Evolutionary conservation across 2,113 vertebrate genomes (phyloP).

Genomic region (Lutjanus erythropterus): DNA sequence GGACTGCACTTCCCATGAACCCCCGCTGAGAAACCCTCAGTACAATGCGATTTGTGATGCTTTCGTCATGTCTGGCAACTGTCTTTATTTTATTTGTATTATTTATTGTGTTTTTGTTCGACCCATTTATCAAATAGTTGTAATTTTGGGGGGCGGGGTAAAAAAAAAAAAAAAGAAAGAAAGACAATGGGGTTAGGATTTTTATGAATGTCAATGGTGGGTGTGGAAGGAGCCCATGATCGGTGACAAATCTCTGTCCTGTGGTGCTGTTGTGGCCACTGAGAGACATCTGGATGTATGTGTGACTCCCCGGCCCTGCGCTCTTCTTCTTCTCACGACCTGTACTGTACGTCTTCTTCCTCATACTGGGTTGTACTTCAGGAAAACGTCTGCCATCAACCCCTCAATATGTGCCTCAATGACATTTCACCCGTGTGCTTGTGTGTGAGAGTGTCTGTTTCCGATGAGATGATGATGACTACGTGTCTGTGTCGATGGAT

Average conservation of each 20-base stretch:
- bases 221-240: conserved; percentile 73
- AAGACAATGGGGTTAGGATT: conserved; percentile 57
- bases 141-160: conserved; percentile 48
- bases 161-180: conserved; percentile 41
- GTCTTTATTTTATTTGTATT: conserved; percentile 74
- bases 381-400: conserved; percentile 82
- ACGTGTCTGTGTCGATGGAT: conserved; percentile 47
- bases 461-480: conserved; percentile 44
- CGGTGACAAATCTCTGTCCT: conserved; percentile 68
- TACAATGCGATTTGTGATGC: conserved; percentile 57
- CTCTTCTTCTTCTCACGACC: conserved; percentile 68
- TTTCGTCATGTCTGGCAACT: conserved; percentile 67
- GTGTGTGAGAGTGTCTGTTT: conserved; percentile 66
- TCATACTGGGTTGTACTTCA: conserved; percentile 82
- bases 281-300: conserved; percentile 73
- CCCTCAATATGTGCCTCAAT: conserved; percentile 85
- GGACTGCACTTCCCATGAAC: conserved; percentile 68
- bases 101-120: conserved; percentile 80
- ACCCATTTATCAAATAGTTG: conserved; percentile 68
- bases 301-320: conserved; percentile 46
- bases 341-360: conserved; percentile 78
- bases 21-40: conserved; percentile 49
- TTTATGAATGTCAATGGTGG: conserved; percentile 77
- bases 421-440: conserved; percentile 76
- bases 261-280: conserved; percentile 62